These are phyloP conservation scores for Bombycilla garrulus DNA, from an alignment of 2,113 vertebrate genomes.

Conservation along the genomic window DNA sequence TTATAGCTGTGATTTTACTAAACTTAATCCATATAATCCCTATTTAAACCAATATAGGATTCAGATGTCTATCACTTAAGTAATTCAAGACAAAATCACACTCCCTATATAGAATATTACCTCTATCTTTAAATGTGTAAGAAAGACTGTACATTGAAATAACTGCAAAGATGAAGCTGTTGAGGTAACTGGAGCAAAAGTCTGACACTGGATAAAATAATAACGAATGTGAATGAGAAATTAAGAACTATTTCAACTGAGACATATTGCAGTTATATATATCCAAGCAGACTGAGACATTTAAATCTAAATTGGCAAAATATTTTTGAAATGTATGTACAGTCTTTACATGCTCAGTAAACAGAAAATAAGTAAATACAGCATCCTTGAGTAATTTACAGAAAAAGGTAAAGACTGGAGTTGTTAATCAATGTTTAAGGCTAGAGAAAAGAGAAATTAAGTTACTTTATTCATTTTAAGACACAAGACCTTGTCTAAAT, in stretches of 20 bases:
- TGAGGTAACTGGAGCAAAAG: neutral
- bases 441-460: neutral
- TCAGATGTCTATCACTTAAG: neutral
- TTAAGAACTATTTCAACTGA: neutral
- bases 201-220: neutral
- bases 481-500: neutral
- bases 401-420: neutral
- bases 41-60: neutral
- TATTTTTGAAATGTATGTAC: neutral
- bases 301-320: neutral
- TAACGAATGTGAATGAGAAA: neutral
- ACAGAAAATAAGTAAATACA: neutral
- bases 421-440: neutral
- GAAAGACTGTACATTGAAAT: neutral
- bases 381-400: neutral
- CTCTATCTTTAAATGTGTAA: neutral
- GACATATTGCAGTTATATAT: neutral
- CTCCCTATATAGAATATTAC: neutral
- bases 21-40: neutral
- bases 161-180: neutral
- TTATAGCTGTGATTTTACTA: neutral
- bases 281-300: fast-evolving
- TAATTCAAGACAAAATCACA: neutral
- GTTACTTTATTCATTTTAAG: neutral
- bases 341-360: neutral